Conservation (phyloP, 2,888 invertebrate species). For the Scaptomyza tumidula region DNA sequence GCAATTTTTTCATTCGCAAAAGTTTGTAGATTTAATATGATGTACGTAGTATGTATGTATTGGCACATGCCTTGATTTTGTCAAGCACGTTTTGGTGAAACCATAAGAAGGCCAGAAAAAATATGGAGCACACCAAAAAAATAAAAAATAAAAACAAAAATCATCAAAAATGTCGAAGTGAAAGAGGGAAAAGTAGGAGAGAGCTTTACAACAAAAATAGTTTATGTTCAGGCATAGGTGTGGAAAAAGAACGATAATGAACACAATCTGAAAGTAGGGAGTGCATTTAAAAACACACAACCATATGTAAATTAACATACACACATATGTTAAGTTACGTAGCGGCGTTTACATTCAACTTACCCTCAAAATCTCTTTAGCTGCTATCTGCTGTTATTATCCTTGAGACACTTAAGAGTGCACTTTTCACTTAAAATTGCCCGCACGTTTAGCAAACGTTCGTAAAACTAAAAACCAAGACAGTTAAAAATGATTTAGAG, state of each 20-base stretch:
- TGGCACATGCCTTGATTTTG: slow-evolving; percentile 47
- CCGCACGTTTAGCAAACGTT: slow-evolving; percentile 23
- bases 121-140: slow-evolving; percentile 55
- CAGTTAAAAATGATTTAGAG: slow-evolving; percentile 17
- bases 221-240: background rate
- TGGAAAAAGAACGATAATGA: slow-evolving; percentile 8
- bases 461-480: slow-evolving; percentile 30
- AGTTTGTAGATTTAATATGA: slow-evolving; percentile 12
- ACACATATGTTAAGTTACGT: slow-evolving; percentile 2
- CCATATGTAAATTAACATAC: slow-evolving; percentile 1
- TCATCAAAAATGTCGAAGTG: background rate
- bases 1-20: background rate
- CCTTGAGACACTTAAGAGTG: slow-evolving; percentile 11
- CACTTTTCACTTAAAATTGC: slow-evolving; percentile 15
- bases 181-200: background rate
- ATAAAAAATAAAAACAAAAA: slow-evolving; percentile 35
- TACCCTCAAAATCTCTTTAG: slow-evolving; percentile 28
- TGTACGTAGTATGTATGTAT: slow-evolving; percentile 12
- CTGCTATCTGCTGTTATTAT: slow-evolving; percentile 32
- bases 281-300: background rate
- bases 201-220: slow-evolving; percentile 20
- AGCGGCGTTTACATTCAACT: slow-evolving; percentile 12
- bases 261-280: slow-evolving; percentile 19
- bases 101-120: slow-evolving; percentile 69
- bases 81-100: slow-evolving; percentile 73